phyloP scores from a whole-genome alignment of 2,113 vertebrate species.

The Scolopax mira region DNA sequence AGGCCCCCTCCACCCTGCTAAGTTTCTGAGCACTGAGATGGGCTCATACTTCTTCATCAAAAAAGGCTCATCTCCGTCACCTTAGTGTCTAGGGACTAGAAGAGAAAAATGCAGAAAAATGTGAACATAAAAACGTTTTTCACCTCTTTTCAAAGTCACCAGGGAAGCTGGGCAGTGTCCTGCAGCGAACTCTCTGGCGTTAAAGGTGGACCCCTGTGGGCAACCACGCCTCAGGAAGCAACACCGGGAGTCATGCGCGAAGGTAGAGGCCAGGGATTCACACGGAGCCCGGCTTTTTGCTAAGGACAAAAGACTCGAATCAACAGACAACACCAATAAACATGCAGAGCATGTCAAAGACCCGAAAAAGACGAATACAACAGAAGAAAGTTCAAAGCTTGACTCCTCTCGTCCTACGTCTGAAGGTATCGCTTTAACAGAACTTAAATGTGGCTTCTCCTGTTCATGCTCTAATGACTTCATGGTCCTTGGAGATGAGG shows the following conservation, averaged over 20 bases:
- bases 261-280: background rate
- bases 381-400: background rate
- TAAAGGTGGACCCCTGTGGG: background rate
- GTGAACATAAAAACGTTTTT: background rate
- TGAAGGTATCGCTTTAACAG: background rate
- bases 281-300: background rate
- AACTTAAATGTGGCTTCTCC: background rate
- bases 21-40: background rate
- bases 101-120: background rate
- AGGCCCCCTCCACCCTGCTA: background rate
- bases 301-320: background rate
- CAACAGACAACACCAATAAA: conserved; percentile 56
- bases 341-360: conserved; percentile 73
- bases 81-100: background rate
- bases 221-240: background rate
- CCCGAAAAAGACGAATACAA: conserved; percentile 35
- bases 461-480: conserved; percentile 35
- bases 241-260: background rate
- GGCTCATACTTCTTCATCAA: background rate
- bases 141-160: background rate
- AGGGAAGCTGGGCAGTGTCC: background rate
- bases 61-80: background rate
- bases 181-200: background rate
- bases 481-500: background rate
- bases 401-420: background rate